phyloP scores from a whole-genome alignment of 2,888 invertebrate genomes.

The Campoletis raptor region DNA sequence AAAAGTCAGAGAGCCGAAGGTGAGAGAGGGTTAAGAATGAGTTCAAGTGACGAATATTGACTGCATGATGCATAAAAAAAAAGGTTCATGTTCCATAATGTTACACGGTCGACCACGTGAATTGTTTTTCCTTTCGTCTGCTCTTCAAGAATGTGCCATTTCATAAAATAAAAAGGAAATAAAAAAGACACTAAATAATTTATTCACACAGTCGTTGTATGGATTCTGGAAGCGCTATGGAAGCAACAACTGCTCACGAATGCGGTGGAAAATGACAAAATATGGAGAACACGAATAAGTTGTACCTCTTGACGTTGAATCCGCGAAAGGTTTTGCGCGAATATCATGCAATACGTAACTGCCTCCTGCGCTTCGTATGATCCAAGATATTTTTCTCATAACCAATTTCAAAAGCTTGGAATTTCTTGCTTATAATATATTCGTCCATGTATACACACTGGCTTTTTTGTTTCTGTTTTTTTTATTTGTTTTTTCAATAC shows the following conservation, averaged over 20 bases:
- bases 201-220: neutral
- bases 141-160: neutral
- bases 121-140: neutral
- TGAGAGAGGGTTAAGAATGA: neutral
- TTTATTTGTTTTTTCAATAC: too few species aligned
- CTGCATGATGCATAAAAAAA: neutral
- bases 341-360: constrained; percentile 17
- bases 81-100: neutral
- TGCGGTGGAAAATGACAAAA: constrained; percentile 10
- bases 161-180: constrained; percentile 15
- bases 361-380: constrained; percentile 11
- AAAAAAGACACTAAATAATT: constrained; percentile 4
- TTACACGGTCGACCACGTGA: neutral
- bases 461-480: too few species aligned
- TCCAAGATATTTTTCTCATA: constrained; percentile 38
- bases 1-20: constrained; percentile 22
- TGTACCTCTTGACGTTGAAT: constrained; percentile 18
- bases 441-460: neutral
- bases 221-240: neutral
- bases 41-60: neutral
- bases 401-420: constrained; percentile 37
- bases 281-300: constrained; percentile 8
- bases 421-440: constrained; percentile 16
- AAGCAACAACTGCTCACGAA: neutral
- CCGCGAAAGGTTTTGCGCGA: neutral